Base-by-base conservation (phyloP, 92 coral and sea anemone species). In the Porites cylindrica region DNA sequence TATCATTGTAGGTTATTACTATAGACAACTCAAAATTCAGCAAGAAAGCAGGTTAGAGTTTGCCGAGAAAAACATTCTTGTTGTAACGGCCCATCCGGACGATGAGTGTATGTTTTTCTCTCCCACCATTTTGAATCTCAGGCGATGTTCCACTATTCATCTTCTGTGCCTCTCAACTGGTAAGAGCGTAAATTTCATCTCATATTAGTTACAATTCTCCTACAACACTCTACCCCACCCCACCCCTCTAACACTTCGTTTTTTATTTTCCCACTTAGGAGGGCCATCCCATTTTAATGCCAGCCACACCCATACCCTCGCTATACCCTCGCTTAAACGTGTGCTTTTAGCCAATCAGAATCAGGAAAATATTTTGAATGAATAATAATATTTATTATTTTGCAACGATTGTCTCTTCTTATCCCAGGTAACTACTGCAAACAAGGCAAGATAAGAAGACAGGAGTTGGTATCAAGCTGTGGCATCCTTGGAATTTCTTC, bases 61-160 rank as follows among this genome's bases (percentile, higher is more conserved):
- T 75, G 56, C 58, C 38, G 91, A 95, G 24, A 90, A 91, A 71
- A 81, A 58, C 29, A 83, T 95, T n/a, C 95, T 97, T 19, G 87
- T 97, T 24, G 89, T 97, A 50, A 97, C 94, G 61, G 96, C 99
- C 19, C 99, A 97, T 75, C 99, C 99, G 8, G 99, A 97, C 90
- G 99, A 97, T 80, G 99, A 97, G 75, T 97, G 99, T 72, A 97
- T 97, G 99, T 97, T 97, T 80, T 97, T 97, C 81, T 93, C 96
- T 13, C 99, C 99, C n/a, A 51, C 93, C 43, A 95, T 95, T 38
- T 66, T 91, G 69, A 89, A 92, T 73, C 91, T 95, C 62, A 67
- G 75, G 19, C 85, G 96, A 23, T 85, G 77, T 63, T 82, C 93
- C 26, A 78, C 89, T 2, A 92, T 91, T 29, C 91, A 91, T 18